Evolutionary conservation across 2,113 vertebrate species (phyloP).

Genomic region (Heteronetta atricapilla): DNA sequence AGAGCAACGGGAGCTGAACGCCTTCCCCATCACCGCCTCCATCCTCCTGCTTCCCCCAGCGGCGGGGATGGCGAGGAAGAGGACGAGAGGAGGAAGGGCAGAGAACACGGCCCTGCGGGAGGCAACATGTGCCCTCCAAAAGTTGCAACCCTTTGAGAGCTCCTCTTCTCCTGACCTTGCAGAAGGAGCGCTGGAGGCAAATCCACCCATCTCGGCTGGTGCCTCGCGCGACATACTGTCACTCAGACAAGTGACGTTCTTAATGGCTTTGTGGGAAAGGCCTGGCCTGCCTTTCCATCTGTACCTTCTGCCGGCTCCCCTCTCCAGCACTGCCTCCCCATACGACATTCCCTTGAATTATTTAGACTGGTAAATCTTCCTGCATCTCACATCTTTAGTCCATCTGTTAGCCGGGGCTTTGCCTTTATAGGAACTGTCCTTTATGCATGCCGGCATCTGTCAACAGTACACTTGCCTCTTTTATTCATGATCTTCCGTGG

Average conservation of each 20-base stretch:
- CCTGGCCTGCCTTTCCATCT: constrained; percentile 84
- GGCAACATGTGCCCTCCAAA: background rate
- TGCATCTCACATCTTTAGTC: constrained; percentile 84
- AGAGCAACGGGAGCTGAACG: background rate
- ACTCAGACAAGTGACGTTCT: constrained; percentile 74
- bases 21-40: background rate
- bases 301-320: constrained; percentile 80
- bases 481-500: constrained; percentile 80
- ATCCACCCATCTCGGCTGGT: constrained; percentile 73
- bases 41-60: background rate
- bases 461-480: constrained; percentile 76
- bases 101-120: background rate
- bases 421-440: constrained; percentile 81
- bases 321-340: constrained; percentile 76
- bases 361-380: constrained; percentile 84
- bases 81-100: background rate
- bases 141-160: constrained; percentile 55
- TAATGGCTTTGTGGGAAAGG: constrained; percentile 83
- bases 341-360: constrained; percentile 83
- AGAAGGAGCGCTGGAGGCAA: constrained; percentile 71
- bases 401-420: constrained; percentile 83
- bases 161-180: constrained; percentile 78
- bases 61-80: accelerated
- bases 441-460: constrained; percentile 81
- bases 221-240: constrained; percentile 74